Conservation (phyloP, 2,797 vertebrate species). For the Tokudaia muenninki region DNA sequence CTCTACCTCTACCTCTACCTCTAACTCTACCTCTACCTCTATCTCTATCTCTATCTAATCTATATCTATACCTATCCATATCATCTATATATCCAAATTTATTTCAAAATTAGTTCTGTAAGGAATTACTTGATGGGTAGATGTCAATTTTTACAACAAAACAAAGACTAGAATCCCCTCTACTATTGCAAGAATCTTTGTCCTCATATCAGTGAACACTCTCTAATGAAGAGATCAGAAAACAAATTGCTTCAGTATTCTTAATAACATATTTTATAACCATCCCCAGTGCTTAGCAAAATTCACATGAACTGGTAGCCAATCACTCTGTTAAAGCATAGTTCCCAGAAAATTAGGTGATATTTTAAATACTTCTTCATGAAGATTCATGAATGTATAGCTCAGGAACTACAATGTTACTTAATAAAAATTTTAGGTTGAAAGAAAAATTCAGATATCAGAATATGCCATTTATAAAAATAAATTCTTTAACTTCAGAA, state of each 20-base stretch:
- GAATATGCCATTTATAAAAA: not conserved
- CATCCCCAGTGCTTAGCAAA: not conserved
- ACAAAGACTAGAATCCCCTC: not conserved
- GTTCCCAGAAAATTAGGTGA: not conserved
- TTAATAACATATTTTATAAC: not conserved
- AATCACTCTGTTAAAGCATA: not conserved
- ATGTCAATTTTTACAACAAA: not conserved
- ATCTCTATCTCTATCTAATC: too few species aligned
- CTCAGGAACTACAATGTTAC: not conserved
- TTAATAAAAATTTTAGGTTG: not conserved
- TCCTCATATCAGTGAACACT: not conserved
- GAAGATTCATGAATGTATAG: not conserved
- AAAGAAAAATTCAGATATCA: slow-evolving; percentile 9
- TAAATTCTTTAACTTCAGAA: not conserved
- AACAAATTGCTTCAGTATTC: not conserved
- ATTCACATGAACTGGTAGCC: not conserved
- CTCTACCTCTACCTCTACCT: too few species aligned
- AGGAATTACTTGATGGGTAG: not conserved
- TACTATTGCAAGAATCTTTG: not conserved
- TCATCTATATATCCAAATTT: not conserved
- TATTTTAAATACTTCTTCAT: slow-evolving; percentile 43
- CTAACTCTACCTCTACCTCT: too few species aligned
- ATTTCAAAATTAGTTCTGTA: not conserved
- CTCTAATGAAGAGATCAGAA: not conserved
- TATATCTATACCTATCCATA: too few species aligned